Base-by-base conservation (phyloP, 2,113 vertebrate genomes). In the Hippocampus barbouri region DNA sequence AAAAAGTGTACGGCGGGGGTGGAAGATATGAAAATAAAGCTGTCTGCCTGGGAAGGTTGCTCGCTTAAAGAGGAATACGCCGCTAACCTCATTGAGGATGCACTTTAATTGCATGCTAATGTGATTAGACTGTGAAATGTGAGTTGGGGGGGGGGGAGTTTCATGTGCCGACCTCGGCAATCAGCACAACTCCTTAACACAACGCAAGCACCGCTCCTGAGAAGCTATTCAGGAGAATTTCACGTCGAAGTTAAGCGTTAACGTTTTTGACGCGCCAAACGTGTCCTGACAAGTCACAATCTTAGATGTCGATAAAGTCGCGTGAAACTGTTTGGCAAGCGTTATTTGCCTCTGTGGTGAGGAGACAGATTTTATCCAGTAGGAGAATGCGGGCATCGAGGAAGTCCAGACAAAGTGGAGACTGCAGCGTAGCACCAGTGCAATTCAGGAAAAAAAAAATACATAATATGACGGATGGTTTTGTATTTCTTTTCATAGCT, bases 31-130 rank as follows among this genome's bases (percentile, higher is more conserved):
- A 21, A 64, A 64, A 64, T 34, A 34, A 60, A 60, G 23, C 61
- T 38, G n/a, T 56, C 53, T 59, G 11, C 3, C 56, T 59, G 61
- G 20, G 23, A 21, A 63, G 21, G 61, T 63, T 41, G 34, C 34
- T 21, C 1, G 20, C 34, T 21, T 11, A 9, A 40, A 41, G 61
- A 40, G 7, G 38, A 21, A n/a, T 63, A 5, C 18, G 5, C 34
- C 20, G 61, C 60, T 63, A 63, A 63, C 61, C 34, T 63, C 18
- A 63, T 63, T 63, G 18, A 40, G 34, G 62, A 64, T 41, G 62
- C 38, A 23, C 62, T 64, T 43, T 64, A 23, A 41, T 43, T 64
- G 40, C 62, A 64, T 43, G 62, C 38, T 64, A 41, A 64, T n/a
- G 62, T 64, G 21, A 64, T 64, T 64, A 43, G 21, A 64, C 62